Percentiles rank a stretch among this genome's conserved stretches.
Conservation (phyloP, 2,888 invertebrate species). For the Meloe dianella region DNA sequence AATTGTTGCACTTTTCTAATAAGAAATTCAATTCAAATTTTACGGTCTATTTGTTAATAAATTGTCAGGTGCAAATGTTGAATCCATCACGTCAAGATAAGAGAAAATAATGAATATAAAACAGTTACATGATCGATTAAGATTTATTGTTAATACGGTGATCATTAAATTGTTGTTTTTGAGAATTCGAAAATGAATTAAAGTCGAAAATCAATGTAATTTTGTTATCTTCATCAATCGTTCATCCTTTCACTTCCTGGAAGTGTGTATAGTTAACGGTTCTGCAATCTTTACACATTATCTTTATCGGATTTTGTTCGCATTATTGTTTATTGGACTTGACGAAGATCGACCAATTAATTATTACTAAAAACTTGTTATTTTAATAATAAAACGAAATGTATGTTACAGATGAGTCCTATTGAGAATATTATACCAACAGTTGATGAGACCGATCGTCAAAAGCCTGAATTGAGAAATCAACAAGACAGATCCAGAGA, state of each 20-base stretch:
- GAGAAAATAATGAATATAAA: slow-evolving; percentile 39
- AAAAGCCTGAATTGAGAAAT: slow-evolving; percentile 51
- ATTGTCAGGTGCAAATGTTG: slow-evolving; percentile 35
- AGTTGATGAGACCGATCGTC: slow-evolving; percentile 46
- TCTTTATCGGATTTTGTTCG: slow-evolving; percentile 10
- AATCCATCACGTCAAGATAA: slow-evolving; percentile 32
- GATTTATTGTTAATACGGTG: slow-evolving; percentile 1
- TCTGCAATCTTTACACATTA: neutral
- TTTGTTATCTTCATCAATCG: neutral
- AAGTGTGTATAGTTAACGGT: neutral
- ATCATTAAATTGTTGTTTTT: neutral
- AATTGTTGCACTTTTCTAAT: slow-evolving; percentile 24
- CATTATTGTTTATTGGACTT: slow-evolving; percentile 26
- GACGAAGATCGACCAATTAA: neutral
- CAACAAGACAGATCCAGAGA: slow-evolving; percentile 62
- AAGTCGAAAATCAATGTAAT: neutral
- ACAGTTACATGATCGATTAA: slow-evolving; percentile 23
- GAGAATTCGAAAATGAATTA: neutral
- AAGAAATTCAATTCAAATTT: slow-evolving; percentile 20
- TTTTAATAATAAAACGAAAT: slow-evolving; percentile 2
- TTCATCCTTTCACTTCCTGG: slow-evolving; percentile 10
- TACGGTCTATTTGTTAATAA: slow-evolving; percentile 38
- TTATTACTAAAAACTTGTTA: slow-evolving; percentile 1
- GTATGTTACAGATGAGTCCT: slow-evolving; percentile 58
- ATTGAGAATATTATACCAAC: slow-evolving; percentile 57